Conservation (phyloP, 2,888 invertebrate species). For the Linnaemya vulpina region DNA sequence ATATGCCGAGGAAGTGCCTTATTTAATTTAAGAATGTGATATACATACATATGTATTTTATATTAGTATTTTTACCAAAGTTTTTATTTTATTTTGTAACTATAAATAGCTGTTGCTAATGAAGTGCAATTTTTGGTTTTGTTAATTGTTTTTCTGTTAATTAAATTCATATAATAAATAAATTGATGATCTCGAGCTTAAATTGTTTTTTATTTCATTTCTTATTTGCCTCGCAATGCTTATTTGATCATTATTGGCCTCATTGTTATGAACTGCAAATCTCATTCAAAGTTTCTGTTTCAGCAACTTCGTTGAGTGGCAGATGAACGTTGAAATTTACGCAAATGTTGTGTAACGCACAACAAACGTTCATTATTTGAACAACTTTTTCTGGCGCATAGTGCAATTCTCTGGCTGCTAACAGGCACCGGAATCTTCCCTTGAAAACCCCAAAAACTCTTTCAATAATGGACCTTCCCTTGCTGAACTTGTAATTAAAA, state of each 20-base stretch:
- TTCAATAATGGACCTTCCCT: too few relatives aligned
- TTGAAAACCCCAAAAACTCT: too few relatives aligned
- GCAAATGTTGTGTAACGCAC: conserved; percentile 58
- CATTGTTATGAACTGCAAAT: conserved; percentile 13
- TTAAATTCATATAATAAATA: not conserved
- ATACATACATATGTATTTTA: not conserved
- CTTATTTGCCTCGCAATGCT: conserved; percentile 44
- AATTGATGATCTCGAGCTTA: conserved; percentile 33
- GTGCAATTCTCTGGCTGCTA: too few relatives aligned
- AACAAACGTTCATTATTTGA: conserved; percentile 51
- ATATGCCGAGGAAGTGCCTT: too few relatives aligned
- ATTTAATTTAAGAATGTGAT: not conserved
- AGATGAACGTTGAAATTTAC: conserved; percentile 33
- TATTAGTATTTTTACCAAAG: conserved; percentile 4
- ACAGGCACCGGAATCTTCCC: too few relatives aligned
- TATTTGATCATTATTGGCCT: conserved; percentile 19
- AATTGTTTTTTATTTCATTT: conserved; percentile 50
- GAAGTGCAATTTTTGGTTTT: not conserved
- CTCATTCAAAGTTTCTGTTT: conserved; percentile 48
- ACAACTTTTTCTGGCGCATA: conserved; percentile 30
- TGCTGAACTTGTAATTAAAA: too few relatives aligned
- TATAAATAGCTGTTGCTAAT: not conserved
- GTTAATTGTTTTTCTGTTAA: not conserved
- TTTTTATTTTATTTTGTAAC: not conserved
- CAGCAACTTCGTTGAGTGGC: conserved; percentile 26